A percentile compares a stretch with the other conserved stretches of the same genome.
These are phyloP conservation scores for Bubo scandiacus DNA, from an alignment of 2,113 vertebrate species.

Conservation along the genomic window DNA sequence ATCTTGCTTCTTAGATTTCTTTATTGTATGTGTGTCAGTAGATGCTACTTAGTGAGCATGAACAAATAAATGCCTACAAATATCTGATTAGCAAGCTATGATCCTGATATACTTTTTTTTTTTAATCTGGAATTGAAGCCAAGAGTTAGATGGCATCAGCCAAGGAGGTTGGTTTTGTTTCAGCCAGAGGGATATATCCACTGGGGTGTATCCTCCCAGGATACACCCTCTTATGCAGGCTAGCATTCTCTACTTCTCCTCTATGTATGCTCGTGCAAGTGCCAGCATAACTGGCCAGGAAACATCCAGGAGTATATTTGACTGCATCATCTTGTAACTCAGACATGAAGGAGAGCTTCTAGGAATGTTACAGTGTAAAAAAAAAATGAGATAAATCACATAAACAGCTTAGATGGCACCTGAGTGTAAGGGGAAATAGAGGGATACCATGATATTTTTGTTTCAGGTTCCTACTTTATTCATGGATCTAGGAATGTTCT, in stretches of 20 bases:
- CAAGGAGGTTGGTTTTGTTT: neutral
- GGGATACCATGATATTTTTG: rapidly evolving
- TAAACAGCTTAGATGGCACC: neutral
- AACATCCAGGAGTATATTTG: neutral
- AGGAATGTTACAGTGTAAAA: neutral
- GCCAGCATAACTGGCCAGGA: neutral
- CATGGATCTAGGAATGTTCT: neutral
- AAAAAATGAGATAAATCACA: neutral
- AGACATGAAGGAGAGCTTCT: neutral
- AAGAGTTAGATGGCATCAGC: neutral
- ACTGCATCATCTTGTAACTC: neutral
- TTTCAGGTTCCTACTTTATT: neutral
- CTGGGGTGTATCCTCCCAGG: neutral
- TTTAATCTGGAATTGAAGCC: neutral
- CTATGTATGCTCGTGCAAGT: neutral
- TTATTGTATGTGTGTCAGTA: neutral
- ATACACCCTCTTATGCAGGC: neutral
- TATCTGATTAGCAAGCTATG: neutral
- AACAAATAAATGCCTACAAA: neutral
- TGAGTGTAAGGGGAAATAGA: neutral
- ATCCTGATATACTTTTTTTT: neutral
- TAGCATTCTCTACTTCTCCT: neutral
- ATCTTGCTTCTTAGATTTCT: neutral
- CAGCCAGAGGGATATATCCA: neutral
- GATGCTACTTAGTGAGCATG: neutral